phyloP scores from a whole-genome alignment of 2,113 vertebrate genomes.

The Coryphaenoides rupestris region DNA sequence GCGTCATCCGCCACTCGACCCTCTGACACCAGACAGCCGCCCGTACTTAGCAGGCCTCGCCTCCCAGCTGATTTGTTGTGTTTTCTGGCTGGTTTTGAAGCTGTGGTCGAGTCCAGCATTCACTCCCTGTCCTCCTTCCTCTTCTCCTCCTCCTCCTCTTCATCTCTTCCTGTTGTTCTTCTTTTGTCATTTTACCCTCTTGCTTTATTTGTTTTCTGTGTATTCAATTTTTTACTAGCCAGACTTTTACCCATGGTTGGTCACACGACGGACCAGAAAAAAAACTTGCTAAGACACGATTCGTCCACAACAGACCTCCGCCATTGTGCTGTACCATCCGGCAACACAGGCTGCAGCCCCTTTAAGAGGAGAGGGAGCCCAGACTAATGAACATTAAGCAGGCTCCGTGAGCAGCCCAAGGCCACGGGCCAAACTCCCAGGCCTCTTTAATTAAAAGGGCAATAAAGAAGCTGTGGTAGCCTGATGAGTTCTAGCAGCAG shows the following conservation, averaged over 20 bases:
- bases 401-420: conserved; percentile 26
- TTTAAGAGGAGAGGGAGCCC: conserved; percentile 17
- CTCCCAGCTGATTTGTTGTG: conserved; percentile 29
- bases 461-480: conserved; percentile 42
- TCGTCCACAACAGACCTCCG: neutral
- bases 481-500: conserved; percentile 9
- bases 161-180: neutral
- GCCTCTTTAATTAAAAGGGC: conserved; percentile 55
- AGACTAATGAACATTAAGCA: conserved; percentile 44
- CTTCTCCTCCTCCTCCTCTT: neutral
- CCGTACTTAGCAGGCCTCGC: conserved; percentile 53
- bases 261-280: no score
- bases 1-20: conserved; percentile 67
- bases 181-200: neutral
- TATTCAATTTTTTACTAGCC: neutral
- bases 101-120: conserved; percentile 40
- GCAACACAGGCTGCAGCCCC: conserved; percentile 21
- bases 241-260: no score
- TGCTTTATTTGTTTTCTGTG: neutral
- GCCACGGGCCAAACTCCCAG: conserved; percentile 30
- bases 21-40: conserved; percentile 60
- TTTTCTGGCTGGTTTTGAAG: conserved; percentile 39
- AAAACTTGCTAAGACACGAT: neutral
- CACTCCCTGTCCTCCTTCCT: conserved; percentile 31
- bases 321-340: neutral